Base-by-base conservation (phyloP, 2,888 invertebrate species). In the Sphaerophoria taeniata region DNA sequence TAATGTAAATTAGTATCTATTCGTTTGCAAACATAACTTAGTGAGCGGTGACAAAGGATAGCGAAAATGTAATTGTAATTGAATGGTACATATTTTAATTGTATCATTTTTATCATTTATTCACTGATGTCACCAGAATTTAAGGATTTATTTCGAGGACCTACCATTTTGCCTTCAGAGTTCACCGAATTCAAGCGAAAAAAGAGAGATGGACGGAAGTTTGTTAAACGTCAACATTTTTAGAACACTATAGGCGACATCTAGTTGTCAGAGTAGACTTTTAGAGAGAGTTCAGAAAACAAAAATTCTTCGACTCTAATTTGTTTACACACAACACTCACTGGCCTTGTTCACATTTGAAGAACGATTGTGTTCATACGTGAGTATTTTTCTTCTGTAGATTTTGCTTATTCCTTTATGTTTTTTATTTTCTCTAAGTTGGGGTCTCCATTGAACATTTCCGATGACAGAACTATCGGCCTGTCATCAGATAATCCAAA, bases 111-210 rank as follows among this genome's bases (percentile, higher is more conserved):
- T 63, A 33, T 67, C 6, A 85, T 88, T 88, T 87, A 63, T 87
- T 83, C 65, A 65, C 33, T 24, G 91, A 91, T 91, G 89, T 49
- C 78, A n/a, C 45, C 33, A 43, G 87, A 87, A 83, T 88, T 88
- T 86, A 43, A 31, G 11, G 88, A 88, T 89, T 89, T 88, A 36
- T 69, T 43, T 85, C 31, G 5, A 5, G 72, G 74, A 89, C 90
- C 65, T 87, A 90, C 90, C 90, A 90, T 90, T 89, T 90, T 90
- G 89, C 82, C 88, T 88, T 87, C 89, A 87, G 73, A 87, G 87
- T 79, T 83, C 88, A 89, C 89, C 88, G 88, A 88, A 87, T 88
- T 89, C 87, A 88, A 89, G 88, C 72, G 88, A 89, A 89, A 90
- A 90, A 90, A 91, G 89, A 88, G 77, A 65, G 88, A 84, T 65